A percentile compares a stretch with the other conserved stretches of the same genome.
phyloP scores from a whole-genome alignment of 2,113 vertebrate species.

The Oophaga pumilio region DNA sequence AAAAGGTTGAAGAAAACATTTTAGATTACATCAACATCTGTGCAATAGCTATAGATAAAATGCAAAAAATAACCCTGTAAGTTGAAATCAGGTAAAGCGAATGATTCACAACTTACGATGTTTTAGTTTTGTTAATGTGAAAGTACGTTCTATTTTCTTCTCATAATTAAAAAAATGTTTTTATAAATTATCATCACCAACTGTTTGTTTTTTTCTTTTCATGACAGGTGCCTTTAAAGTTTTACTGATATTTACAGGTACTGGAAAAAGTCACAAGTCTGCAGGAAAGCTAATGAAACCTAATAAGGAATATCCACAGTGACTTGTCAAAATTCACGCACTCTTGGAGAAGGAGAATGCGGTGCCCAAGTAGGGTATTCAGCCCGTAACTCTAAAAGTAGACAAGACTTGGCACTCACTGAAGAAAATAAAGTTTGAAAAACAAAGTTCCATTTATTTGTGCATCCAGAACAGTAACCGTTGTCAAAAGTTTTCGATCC shows the following conservation, averaged over 20 bases:
- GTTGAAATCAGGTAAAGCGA: neutral
- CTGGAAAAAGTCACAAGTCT: neutral
- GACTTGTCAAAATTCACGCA: too few relatives aligned
- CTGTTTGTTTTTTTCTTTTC: neutral
- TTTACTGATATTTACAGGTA: neutral
- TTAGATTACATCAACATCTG: conserved; percentile 15
- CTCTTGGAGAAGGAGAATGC: too few relatives aligned
- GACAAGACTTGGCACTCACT: too few relatives aligned
- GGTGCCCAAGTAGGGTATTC: too few relatives aligned
- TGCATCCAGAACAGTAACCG: too few relatives aligned
- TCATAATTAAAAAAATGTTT: neutral
- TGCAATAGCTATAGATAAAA: conserved; percentile 1
- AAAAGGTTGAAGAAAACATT: conserved; percentile 42
- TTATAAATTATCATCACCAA: neutral
- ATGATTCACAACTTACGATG: neutral
- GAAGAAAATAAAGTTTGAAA: too few relatives aligned
- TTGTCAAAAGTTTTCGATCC: too few relatives aligned
- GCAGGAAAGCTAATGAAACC: neutral
- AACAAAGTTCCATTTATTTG: too few relatives aligned
- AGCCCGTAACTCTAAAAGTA: too few relatives aligned
- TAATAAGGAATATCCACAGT: too few relatives aligned
- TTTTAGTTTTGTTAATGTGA: neutral
- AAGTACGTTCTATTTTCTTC: neutral
- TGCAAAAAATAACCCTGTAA: conserved; percentile 10
- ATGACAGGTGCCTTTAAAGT: neutral